These are phyloP conservation scores for Drosophila guanche DNA, from an alignment of 1,140 invertebrate species.

Conservation along the genomic window DNA sequence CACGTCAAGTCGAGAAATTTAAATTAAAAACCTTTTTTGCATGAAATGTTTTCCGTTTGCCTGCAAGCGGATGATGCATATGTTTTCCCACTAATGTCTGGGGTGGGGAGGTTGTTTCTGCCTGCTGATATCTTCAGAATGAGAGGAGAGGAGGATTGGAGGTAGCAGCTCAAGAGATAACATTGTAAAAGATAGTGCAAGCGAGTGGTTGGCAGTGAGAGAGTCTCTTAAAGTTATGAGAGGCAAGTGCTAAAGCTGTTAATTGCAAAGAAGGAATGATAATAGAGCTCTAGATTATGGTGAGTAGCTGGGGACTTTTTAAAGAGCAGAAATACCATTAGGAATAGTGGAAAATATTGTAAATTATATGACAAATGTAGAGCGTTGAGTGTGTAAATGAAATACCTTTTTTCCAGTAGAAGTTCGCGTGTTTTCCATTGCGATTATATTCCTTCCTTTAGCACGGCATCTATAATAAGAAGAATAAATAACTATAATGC, in stretches of 20 bases:
- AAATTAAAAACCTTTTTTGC: constrained; percentile 81
- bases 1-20: constrained; percentile 79
- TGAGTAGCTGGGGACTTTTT: too few species aligned
- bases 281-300: neutral
- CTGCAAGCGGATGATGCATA: constrained; percentile 56
- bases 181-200: constrained; percentile 22
- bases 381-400: too few species aligned
- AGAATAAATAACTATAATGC: too few species aligned
- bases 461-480: too few species aligned
- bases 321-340: too few species aligned
- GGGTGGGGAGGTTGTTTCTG: neutral
- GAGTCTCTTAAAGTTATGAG: neutral
- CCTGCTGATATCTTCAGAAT: too few species aligned
- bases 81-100: constrained; percentile 47
- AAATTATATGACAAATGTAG: too few species aligned
- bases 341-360: too few species aligned
- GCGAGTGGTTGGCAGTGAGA: neutral
- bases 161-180: neutral
- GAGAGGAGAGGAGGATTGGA: too few species aligned
- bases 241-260: neutral
- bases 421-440: too few species aligned
- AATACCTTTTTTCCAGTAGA: too few species aligned
- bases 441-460: too few species aligned
- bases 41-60: constrained; percentile 61
- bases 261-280: neutral